Percentiles rank a stretch among this genome's conserved stretches.
These are phyloP conservation scores for Timandra comae DNA, from an alignment of 2,888 invertebrate genomes.

Conservation along the genomic window DNA sequence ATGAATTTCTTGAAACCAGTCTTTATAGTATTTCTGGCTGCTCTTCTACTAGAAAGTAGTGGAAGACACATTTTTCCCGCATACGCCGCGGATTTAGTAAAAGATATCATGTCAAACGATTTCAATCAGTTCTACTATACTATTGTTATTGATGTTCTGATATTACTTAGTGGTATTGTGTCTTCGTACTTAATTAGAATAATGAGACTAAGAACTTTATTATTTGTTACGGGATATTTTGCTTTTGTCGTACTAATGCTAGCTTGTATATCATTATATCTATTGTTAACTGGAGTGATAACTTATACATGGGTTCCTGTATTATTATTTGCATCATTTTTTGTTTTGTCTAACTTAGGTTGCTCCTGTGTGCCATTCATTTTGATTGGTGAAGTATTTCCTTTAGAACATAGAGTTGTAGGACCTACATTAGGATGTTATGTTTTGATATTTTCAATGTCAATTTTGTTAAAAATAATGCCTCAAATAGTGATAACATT, in stretches of 20 bases:
- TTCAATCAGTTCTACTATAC: neutral
- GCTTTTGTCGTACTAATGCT: neutral
- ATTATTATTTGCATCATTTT: no score
- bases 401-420: conserved; percentile 42
- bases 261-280: no score
- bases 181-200: neutral
- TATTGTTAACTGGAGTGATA: no score
- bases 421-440: no score
- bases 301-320: no score
- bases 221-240: neutral
- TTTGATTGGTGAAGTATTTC: conserved; percentile 51
- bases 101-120: neutral
- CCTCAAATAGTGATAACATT: conserved; percentile 1
- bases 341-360: conserved; percentile 47
- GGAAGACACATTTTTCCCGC: neutral
- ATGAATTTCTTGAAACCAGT: neutral
- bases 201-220: neutral
- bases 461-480: neutral
- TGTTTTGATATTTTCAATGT: no score
- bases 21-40: neutral
- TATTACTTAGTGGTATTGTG: neutral
- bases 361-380: conserved; percentile 49
- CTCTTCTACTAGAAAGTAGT: neutral
- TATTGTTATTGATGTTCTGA: neutral
- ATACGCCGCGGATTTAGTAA: neutral